These are phyloP conservation scores for Alexandromys oeconomus DNA, from an alignment of 2,797 vertebrate genomes.

Conservation along the genomic window DNA sequence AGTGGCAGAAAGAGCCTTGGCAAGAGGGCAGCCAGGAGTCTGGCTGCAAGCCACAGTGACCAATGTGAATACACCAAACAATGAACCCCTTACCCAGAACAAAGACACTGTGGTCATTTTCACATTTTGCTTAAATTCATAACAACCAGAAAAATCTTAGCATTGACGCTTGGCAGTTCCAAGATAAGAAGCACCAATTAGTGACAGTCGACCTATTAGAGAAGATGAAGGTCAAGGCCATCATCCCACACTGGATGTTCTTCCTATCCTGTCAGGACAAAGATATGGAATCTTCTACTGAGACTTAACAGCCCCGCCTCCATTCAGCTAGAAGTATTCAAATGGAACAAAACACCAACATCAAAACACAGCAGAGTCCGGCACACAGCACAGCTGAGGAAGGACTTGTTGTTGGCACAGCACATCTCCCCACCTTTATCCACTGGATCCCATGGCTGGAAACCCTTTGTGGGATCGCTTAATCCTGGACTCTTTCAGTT, in stretches of 20 bases:
- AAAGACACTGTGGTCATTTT: not conserved
- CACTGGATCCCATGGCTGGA: not conserved
- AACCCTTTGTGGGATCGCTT: not conserved
- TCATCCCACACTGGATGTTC: not conserved
- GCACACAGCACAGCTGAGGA: not conserved
- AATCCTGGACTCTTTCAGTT: not conserved
- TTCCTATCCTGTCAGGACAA: not conserved
- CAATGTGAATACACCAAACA: not conserved
- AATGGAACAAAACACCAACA: not conserved
- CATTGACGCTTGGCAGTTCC: not conserved
- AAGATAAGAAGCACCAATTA: not conserved
- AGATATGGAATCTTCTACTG: not conserved
- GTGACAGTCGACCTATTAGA: not conserved
- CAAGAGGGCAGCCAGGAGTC: not conserved
- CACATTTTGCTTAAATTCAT: constrained; percentile 12
- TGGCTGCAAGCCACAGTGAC: not conserved
- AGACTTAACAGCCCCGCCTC: not conserved
- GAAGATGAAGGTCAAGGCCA: not conserved
- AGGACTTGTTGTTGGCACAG: not conserved
- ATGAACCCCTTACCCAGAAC: not conserved
- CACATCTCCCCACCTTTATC: not conserved
- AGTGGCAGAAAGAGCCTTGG: not conserved
- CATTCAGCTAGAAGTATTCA: not conserved
- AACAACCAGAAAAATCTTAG: not conserved
- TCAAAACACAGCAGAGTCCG: not conserved